Evolutionary conservation across 2,888 invertebrate species (phyloP).

Genomic region (Biston stratarius): DNA sequence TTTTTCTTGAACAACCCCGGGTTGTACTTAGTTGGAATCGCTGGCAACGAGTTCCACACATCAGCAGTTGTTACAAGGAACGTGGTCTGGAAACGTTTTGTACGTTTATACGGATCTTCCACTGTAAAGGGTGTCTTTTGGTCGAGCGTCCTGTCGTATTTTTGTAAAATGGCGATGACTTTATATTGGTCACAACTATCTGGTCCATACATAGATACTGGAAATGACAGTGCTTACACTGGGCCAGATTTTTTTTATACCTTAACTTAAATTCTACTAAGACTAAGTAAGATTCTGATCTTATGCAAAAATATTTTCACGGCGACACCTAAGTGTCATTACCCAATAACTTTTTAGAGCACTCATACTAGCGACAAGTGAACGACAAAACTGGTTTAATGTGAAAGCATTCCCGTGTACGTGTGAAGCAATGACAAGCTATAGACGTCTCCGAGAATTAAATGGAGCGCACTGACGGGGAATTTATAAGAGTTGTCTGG

Average conservation of each 20-base stretch:
- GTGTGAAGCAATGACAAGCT: conserved; percentile 15
- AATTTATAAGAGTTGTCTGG: conserved; percentile 11
- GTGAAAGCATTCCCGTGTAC: conserved; percentile 27
- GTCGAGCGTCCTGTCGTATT: too few relatives aligned
- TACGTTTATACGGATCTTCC: too few relatives aligned
- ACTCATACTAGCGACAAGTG: not conserved
- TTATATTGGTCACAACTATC: too few relatives aligned
- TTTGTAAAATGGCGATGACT: too few relatives aligned
- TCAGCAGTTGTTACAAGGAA: too few relatives aligned
- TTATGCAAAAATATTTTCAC: not conserved
- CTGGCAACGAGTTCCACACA: too few relatives aligned
- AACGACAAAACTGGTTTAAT: conserved; percentile 12
- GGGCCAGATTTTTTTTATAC: not conserved
- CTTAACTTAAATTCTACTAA: not conserved
- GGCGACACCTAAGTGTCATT: not conserved
- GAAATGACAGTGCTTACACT: not conserved
- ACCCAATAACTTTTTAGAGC: conserved; percentile 13
- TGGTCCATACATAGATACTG: not conserved
- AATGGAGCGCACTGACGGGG: conserved; percentile 23
- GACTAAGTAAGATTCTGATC: not conserved
- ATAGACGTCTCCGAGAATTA: conserved; percentile 14
- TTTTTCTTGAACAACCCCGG: too few relatives aligned
- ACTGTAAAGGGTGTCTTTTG: too few relatives aligned
- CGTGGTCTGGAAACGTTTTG: too few relatives aligned
- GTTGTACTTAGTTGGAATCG: too few relatives aligned